Conservation (phyloP, 2,113 vertebrate genomes). For the Cranoglanis bouderius region DNA sequence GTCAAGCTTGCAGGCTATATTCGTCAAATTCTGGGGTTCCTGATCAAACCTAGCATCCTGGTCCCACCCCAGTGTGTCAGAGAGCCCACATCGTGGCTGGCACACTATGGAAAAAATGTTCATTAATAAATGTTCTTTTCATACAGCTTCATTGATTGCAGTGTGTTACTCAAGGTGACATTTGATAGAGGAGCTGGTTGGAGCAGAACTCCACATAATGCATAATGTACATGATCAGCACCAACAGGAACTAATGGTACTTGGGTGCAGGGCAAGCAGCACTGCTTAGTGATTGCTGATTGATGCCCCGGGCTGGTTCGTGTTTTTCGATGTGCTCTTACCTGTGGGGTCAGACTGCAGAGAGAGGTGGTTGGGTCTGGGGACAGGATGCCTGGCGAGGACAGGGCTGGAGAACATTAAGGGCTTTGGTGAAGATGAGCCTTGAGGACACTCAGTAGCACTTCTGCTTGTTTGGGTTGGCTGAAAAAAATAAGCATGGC, state of each 20-base stretch:
- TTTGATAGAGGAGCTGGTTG: not conserved
- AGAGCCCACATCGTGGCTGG: not conserved
- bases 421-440: constrained; percentile 23
- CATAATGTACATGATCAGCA: not conserved
- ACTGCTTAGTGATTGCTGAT: too few species aligned
- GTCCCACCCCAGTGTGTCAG: constrained; percentile 24
- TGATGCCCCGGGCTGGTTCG: too few species aligned
- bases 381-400: not conserved
- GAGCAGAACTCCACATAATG: not conserved
- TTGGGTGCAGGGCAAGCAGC: too few species aligned
- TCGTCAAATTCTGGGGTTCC: constrained; percentile 69
- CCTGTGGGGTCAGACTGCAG: constrained; percentile 33
- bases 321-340: not conserved
- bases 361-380: constrained; percentile 30
- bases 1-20: constrained; percentile 67
- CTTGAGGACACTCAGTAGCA: not conserved
- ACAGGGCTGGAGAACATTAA: constrained; percentile 14
- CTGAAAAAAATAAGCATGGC: not conserved
- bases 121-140: not conserved
- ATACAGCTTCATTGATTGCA: too few species aligned
- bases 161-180: not conserved
- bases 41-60: constrained; percentile 17
- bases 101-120: constrained; percentile 13
- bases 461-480: not conserved
- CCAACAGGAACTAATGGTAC: not conserved